Percentiles rank a stretch among this genome's conserved stretches.
phyloP scores from a whole-genome alignment of 2,113 vertebrate genomes.

The Sakesphorus luctuosus region DNA sequence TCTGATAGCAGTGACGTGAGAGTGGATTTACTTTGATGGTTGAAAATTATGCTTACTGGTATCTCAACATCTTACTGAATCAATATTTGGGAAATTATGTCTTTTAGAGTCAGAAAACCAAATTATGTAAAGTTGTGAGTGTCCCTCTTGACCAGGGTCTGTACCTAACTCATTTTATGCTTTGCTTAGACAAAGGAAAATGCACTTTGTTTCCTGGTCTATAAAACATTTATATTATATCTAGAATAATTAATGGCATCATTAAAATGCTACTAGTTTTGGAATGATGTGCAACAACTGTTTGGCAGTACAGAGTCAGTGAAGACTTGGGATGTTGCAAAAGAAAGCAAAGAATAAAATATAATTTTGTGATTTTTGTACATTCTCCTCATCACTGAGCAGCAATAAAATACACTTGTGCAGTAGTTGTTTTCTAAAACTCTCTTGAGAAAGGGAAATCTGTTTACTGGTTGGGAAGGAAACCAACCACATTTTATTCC shows the following conservation, averaged over 20 bases:
- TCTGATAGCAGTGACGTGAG: background rate
- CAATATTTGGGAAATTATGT: background rate
- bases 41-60: background rate
- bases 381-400: background rate
- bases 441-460: background rate
- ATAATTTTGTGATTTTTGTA: background rate
- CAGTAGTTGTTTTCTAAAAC: background rate
- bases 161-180: background rate
- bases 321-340: background rate
- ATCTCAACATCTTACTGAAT: background rate
- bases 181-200: background rate
- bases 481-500: background rate
- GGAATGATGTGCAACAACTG: background rate
- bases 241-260: background rate
- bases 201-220: background rate
- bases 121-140: background rate
- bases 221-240: background rate
- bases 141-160: background rate
- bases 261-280: background rate
- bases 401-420: background rate
- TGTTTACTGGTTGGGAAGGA: background rate
- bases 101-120: background rate
- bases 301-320: background rate
- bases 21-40: background rate
- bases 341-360: background rate